phyloP scores from a whole-genome alignment of 2,113 vertebrate genomes.

The Aegithalos caudatus region DNA sequence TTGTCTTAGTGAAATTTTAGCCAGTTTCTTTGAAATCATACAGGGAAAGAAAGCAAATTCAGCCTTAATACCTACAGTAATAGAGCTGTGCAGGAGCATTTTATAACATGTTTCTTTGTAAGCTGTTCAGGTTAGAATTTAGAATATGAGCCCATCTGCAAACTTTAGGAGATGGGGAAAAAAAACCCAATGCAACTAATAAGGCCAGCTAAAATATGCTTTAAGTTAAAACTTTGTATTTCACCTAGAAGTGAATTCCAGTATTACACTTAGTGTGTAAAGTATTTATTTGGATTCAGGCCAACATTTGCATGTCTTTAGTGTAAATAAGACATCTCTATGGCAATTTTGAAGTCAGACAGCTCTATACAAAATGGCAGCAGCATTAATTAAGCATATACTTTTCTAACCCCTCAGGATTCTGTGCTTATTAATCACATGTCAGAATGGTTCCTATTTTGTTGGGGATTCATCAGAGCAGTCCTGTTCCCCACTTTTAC shows the following conservation, averaged over 20 bases:
- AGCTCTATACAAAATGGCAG: conserved; percentile 20
- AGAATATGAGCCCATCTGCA: not conserved
- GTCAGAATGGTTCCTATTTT: not conserved
- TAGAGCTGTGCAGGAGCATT: not conserved
- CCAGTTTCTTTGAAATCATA: not conserved
- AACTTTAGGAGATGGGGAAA: not conserved
- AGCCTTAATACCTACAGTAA: not conserved
- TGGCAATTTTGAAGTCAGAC: conserved; percentile 43
- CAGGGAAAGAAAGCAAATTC: not conserved
- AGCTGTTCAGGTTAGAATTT: not conserved
- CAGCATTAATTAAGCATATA: conserved; percentile 42
- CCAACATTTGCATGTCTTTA: conserved; percentile 34
- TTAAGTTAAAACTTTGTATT: not conserved
- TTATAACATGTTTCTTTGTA: not conserved
- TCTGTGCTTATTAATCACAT: conserved; percentile 5
- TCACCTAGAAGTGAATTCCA: not conserved
- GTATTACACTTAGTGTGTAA: not conserved
- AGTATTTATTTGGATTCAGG: conserved; percentile 37
- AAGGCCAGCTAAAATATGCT: not conserved
- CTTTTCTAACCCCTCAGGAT: conserved; percentile 5
- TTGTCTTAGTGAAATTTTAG: not conserved
- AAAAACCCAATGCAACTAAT: not conserved
- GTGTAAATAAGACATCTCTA: conserved; percentile 37
- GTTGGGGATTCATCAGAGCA: not conserved
- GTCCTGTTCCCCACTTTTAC: not conserved